phyloP scores from a whole-genome alignment of 2,888 invertebrate genomes.

The Apamea monoglypha region DNA sequence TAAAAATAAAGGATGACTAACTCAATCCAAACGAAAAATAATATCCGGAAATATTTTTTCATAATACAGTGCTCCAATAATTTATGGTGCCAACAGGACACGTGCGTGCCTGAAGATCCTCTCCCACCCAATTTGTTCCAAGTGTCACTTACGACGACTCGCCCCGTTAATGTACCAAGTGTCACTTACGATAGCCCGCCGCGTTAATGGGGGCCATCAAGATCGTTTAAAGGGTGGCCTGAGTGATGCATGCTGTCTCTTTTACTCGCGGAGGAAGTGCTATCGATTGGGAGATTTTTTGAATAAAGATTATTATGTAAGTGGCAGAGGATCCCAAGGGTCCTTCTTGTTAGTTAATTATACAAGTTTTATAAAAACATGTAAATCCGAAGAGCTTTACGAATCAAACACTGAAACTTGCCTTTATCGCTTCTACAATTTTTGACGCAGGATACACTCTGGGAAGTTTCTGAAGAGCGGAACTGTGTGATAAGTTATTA shows the following conservation, averaged over 20 bases:
- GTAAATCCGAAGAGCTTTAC: background rate
- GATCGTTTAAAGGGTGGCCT: conserved; percentile 71
- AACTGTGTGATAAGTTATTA: background rate
- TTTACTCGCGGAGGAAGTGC: conserved; percentile 36
- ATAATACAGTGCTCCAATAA: conserved; percentile 37
- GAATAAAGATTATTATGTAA: conserved; percentile 30
- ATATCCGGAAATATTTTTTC: background rate
- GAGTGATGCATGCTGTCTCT: conserved; percentile 59
- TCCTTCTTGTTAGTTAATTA: background rate
- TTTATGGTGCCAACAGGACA: conserved; percentile 50
- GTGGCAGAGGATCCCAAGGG: background rate
- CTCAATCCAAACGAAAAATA: background rate
- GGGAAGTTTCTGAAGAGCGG: background rate
- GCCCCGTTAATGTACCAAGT: conserved; percentile 75
- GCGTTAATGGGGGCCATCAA: conserved; percentile 77
- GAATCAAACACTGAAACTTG: background rate
- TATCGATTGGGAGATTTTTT: conserved; percentile 46
- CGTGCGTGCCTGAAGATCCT: conserved; percentile 52
- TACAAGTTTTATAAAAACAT: conserved; percentile 10
- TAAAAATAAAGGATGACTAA: background rate
- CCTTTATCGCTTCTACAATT: background rate
- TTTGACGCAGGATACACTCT: background rate
- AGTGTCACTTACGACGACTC: conserved; percentile 79
- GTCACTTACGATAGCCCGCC: conserved; percentile 78
- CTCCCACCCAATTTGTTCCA: conserved; percentile 74